Evolutionary conservation across 2,113 vertebrate genomes (phyloP).

Genomic region (Pluvialis apricaria): DNA sequence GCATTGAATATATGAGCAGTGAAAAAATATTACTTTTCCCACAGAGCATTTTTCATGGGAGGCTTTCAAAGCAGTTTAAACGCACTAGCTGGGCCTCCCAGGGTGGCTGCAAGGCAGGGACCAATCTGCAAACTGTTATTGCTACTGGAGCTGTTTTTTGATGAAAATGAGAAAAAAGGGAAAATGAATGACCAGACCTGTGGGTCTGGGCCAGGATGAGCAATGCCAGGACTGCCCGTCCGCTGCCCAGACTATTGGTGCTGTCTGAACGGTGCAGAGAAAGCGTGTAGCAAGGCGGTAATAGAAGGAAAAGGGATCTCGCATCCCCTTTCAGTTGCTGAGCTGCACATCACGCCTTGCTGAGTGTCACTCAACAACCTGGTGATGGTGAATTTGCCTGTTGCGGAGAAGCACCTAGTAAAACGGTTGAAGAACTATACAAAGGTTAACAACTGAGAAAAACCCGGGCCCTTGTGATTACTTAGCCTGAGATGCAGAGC

Average conservation of each 20-base stretch:
- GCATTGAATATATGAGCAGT: background rate
- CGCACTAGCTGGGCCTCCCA: background rate
- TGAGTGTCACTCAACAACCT: background rate
- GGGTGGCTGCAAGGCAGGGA: background rate
- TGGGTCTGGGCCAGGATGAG: background rate
- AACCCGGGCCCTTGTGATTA: background rate
- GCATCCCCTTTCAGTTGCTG: background rate
- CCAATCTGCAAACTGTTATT: background rate
- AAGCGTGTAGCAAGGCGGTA: background rate
- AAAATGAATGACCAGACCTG: background rate
- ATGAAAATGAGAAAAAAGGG: background rate
- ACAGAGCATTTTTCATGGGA: background rate
- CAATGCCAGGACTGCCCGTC: background rate
- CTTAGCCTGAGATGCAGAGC: background rate
- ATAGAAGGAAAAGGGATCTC: background rate
- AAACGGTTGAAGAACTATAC: background rate
- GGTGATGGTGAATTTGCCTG: background rate
- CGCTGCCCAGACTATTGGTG: background rate
- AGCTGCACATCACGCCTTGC: background rate
- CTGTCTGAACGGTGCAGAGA: background rate
- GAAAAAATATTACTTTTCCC: constrained; percentile 10
- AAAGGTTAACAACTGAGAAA: background rate
- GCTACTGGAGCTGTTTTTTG: background rate
- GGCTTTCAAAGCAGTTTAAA: background rate
- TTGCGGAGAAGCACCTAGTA: background rate